These are phyloP conservation scores for Cynoglossus semilaevis DNA, from an alignment of 2,113 vertebrate genomes.

Conservation along the genomic window DNA sequence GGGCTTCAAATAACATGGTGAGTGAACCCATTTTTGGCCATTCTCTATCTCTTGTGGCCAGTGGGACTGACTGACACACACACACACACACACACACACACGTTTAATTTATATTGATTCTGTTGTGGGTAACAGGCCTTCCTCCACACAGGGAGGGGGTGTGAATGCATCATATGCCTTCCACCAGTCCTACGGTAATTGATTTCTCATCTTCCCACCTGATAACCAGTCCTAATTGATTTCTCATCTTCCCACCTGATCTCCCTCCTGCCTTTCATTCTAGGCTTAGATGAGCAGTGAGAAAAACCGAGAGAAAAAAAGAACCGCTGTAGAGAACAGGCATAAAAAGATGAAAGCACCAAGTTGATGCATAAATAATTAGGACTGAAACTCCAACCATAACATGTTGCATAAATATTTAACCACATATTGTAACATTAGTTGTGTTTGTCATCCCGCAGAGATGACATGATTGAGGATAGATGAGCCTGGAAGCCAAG, in stretches of 20 bases:
- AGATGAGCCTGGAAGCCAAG: slow-evolving; percentile 9
- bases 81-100: slow-evolving; percentile 27
- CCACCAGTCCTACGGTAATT: slow-evolving; percentile 67
- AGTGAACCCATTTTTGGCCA: slow-evolving; percentile 10
- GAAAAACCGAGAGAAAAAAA: slow-evolving; percentile 12
- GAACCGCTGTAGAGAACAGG: background rate
- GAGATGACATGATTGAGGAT: background rate
- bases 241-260: slow-evolving; percentile 71
- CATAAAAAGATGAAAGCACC: background rate
- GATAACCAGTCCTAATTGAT: slow-evolving; percentile 73
- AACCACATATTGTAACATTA: background rate
- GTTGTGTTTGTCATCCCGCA: slow-evolving; percentile 26
- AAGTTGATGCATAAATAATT: background rate
- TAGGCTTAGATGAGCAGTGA: slow-evolving; percentile 44
- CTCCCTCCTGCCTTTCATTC: slow-evolving; percentile 49
- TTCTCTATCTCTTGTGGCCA: background rate
- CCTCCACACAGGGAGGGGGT: slow-evolving; percentile 28
- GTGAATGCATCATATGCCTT: slow-evolving; percentile 67
- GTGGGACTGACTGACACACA: background rate
- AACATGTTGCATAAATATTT: background rate
- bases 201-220: slow-evolving; percentile 73
- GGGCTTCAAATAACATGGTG: slow-evolving; percentile 5
- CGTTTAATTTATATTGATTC: slow-evolving; percentile 72
- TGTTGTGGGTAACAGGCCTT: slow-evolving; percentile 48
- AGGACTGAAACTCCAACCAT: background rate